Evolutionary conservation across 2,113 vertebrate genomes (phyloP).

Genomic region (Cebidichthys violaceus): DNA sequence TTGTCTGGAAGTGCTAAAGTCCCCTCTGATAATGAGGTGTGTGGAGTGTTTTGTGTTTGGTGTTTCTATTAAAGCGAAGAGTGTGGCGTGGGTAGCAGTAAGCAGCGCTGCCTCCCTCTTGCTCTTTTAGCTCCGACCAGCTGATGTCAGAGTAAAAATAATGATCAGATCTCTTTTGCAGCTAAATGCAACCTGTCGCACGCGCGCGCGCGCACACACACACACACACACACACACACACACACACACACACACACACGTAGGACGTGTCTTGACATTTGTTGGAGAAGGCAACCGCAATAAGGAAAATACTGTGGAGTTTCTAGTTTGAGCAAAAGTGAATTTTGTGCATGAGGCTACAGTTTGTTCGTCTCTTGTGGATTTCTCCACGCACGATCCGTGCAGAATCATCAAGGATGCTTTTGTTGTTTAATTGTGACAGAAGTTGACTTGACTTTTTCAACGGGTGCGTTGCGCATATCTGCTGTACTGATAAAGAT

Average conservation of each 20-base stretch:
- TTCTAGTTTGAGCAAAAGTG: background rate
- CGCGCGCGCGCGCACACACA: background rate
- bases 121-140: constrained; percentile 37
- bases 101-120: constrained; percentile 18
- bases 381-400: background rate
- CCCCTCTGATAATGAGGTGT: constrained; percentile 16
- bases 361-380: background rate
- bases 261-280: background rate
- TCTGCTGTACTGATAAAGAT: background rate
- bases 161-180: constrained; percentile 23
- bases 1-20: background rate
- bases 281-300: background rate
- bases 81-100: constrained; percentile 38
- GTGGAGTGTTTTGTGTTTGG: constrained; percentile 38
- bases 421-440: background rate
- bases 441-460: background rate
- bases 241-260: background rate
- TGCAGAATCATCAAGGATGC: background rate
- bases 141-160: constrained; percentile 27
- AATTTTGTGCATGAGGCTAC: background rate
- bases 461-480: background rate
- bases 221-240: background rate
- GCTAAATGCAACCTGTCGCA: background rate
- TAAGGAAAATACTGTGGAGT: background rate
- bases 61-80: constrained; percentile 37